These are phyloP conservation scores for Odontesthes bonariensis DNA, from an alignment of 2,113 vertebrate species.

Conservation along the genomic window DNA sequence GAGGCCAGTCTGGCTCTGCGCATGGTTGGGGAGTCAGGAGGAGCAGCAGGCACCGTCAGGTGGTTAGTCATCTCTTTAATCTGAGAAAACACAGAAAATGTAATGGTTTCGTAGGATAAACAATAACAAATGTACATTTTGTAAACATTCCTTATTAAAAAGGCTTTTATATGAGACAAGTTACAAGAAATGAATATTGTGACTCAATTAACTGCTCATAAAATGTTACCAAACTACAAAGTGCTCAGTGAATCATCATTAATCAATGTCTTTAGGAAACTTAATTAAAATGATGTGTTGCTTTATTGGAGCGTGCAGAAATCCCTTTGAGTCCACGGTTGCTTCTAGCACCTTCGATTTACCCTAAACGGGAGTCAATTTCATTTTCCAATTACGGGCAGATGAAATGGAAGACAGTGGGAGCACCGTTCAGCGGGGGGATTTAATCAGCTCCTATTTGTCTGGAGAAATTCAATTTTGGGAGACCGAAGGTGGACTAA, in stretches of 20 bases:
- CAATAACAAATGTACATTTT: neutral
- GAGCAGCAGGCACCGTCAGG: conserved; percentile 90
- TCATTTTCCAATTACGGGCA: conserved; percentile 57
- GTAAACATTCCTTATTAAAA: neutral
- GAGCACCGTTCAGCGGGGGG: conserved; percentile 2
- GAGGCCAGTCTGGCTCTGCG: conserved; percentile 91
- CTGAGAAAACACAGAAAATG: conserved; percentile 45
- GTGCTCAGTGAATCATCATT: neutral
- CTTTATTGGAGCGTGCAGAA: conserved; percentile 27
- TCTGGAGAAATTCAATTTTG: conserved; percentile 44
- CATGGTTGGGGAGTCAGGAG: conserved; percentile 91
- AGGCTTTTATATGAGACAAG: neutral
- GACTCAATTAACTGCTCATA: neutral
- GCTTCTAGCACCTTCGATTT: conserved; percentile 36
- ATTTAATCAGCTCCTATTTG: conserved; percentile 52
- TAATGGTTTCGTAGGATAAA: neutral
- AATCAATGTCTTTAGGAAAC: conserved; percentile 27
- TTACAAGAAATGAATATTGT: neutral
- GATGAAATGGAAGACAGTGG: conserved; percentile 32
- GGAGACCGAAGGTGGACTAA: conserved; percentile 43
- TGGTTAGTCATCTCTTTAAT: conserved; percentile 89
- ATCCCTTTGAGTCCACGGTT: conserved; percentile 13
- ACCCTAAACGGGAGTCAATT: conserved; percentile 32
- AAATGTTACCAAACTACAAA: neutral
- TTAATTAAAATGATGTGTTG: conserved; percentile 23